These are phyloP conservation scores for Lamprologus tigripictilis DNA, from an alignment of 2,113 vertebrate genomes.

Conservation along the genomic window DNA sequence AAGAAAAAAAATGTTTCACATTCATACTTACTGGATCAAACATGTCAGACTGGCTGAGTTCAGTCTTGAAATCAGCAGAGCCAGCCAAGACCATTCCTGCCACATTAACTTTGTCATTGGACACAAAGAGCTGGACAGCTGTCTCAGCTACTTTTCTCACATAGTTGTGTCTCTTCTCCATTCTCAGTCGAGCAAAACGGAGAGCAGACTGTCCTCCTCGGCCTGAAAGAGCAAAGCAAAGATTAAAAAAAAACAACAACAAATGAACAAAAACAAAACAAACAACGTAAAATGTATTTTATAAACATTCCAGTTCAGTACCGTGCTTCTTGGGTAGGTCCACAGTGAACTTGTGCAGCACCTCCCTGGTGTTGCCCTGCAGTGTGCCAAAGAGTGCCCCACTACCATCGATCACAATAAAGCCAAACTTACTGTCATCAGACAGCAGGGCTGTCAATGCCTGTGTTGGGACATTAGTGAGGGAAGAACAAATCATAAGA, in stretches of 20 bases:
- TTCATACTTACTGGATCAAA: slow-evolving; percentile 89
- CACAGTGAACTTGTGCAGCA: slow-evolving; percentile 99
- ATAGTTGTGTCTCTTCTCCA: slow-evolving; percentile 99
- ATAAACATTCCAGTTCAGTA: slow-evolving; percentile 43
- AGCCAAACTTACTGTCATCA: slow-evolving; percentile 98
- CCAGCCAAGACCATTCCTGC: slow-evolving; percentile 95
- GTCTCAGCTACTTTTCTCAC: slow-evolving; percentile 98
- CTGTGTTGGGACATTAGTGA: slow-evolving; percentile 54
- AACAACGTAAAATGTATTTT: background rate
- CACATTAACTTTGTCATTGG: slow-evolving; percentile 98
- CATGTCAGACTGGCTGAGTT: slow-evolving; percentile 98
- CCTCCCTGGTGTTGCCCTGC: slow-evolving; percentile 98
- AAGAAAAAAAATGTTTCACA: background rate
- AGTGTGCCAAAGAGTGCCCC: slow-evolving; percentile 98
- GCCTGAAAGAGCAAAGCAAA: slow-evolving; percentile 65
- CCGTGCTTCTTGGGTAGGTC: slow-evolving; percentile 99
- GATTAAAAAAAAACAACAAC: rapidly evolving
- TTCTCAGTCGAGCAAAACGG: slow-evolving; percentile 95
- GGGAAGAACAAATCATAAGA: background rate
- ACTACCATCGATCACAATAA: slow-evolving; percentile 98
- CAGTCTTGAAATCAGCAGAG: slow-evolving; percentile 98
- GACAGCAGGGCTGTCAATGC: slow-evolving; percentile 96
- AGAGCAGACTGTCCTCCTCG: slow-evolving; percentile 97
- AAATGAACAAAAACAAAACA: background rate
- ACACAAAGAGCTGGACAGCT: slow-evolving; percentile 95